Evolutionary conservation across 1,140 invertebrate genomes (phyloP).

Genomic region (Diachasmimorpha longicaudata): DNA sequence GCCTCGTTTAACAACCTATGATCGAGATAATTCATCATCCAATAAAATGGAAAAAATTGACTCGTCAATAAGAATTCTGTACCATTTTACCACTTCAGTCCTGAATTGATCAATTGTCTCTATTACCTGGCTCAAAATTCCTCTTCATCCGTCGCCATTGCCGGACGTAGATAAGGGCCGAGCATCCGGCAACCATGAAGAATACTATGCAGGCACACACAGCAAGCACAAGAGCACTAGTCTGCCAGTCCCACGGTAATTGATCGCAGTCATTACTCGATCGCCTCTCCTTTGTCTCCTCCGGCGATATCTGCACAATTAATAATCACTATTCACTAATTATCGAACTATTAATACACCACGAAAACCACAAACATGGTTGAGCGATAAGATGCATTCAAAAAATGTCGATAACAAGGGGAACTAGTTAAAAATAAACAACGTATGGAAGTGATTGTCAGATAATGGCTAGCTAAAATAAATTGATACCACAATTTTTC

Average conservation of each 20-base stretch:
- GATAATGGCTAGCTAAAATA: too few relatives aligned
- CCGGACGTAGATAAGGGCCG: constrained; percentile 68
- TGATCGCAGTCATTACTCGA: constrained; percentile 22
- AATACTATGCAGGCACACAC: constrained; percentile 70
- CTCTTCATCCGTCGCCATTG: constrained; percentile 69
- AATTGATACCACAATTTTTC: too few relatives aligned
- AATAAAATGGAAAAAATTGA: too few relatives aligned
- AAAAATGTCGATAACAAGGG: too few relatives aligned
- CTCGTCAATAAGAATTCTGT: background rate
- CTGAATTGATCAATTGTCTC: background rate
- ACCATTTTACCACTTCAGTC: too few relatives aligned
- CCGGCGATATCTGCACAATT: background rate
- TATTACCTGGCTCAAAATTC: constrained; percentile 66
- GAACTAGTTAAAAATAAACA: too few relatives aligned
- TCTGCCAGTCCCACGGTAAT: constrained; percentile 67
- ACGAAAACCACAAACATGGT: background rate
- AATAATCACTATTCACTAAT: background rate
- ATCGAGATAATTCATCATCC: too few relatives aligned
- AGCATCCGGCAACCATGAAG: constrained; percentile 69
- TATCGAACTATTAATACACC: background rate
- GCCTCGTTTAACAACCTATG: too few relatives aligned
- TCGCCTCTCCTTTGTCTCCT: constrained; percentile 29
- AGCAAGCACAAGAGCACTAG: constrained; percentile 66
- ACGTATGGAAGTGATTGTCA: too few relatives aligned
- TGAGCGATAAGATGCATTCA: too few relatives aligned